Percentiles rank a stretch among this genome's conserved stretches.
Conservation (phyloP, 2,888 invertebrate genomes). For the Petrophora chlorosata region DNA sequence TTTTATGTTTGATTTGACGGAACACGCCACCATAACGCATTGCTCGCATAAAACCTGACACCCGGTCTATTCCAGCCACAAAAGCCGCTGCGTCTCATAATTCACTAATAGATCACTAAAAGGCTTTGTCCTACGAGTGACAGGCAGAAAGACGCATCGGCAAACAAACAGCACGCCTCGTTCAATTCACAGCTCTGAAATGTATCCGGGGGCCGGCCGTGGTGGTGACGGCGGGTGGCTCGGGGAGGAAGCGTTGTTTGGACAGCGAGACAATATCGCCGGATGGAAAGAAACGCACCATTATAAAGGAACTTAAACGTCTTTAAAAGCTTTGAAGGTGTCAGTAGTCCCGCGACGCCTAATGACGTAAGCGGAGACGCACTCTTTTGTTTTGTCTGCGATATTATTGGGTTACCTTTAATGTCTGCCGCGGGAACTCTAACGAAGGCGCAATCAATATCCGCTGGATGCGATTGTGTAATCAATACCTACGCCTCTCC, state of each 20-base stretch:
- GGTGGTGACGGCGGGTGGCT: slow-evolving; percentile 32
- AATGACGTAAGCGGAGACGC: slow-evolving; percentile 75
- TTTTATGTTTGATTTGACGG: neutral
- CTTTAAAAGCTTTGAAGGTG: slow-evolving; percentile 56
- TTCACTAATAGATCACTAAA: slow-evolving; percentile 41
- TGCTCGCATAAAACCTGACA: slow-evolving; percentile 20
- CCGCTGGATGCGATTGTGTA: slow-evolving; percentile 53
- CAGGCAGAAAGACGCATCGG: slow-evolving; percentile 42
- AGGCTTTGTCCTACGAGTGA: slow-evolving; percentile 48
- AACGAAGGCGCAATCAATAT: slow-evolving; percentile 59
- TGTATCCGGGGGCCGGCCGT: slow-evolving; percentile 56
- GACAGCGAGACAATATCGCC: slow-evolving; percentile 66
- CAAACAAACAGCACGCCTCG: slow-evolving; percentile 39
- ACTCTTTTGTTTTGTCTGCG: slow-evolving; percentile 72
- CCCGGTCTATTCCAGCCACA: slow-evolving; percentile 37
- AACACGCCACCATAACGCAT: neutral
- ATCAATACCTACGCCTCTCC: slow-evolving; percentile 77
- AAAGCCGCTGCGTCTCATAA: slow-evolving; percentile 13
- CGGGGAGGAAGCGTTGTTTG: slow-evolving; percentile 51
- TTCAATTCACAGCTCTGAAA: slow-evolving; percentile 47
- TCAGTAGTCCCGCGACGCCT: slow-evolving; percentile 47
- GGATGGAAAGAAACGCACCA: slow-evolving; percentile 62
- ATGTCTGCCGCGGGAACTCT: slow-evolving; percentile 62
- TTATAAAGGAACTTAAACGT: slow-evolving; percentile 50
- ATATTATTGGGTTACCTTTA: slow-evolving; percentile 78